A percentile compares a stretch with the other conserved stretches of the same genome.
These are phyloP conservation scores for Apolygus lucorum DNA, from an alignment of 1,140 invertebrate genomes.

Conservation along the genomic window DNA sequence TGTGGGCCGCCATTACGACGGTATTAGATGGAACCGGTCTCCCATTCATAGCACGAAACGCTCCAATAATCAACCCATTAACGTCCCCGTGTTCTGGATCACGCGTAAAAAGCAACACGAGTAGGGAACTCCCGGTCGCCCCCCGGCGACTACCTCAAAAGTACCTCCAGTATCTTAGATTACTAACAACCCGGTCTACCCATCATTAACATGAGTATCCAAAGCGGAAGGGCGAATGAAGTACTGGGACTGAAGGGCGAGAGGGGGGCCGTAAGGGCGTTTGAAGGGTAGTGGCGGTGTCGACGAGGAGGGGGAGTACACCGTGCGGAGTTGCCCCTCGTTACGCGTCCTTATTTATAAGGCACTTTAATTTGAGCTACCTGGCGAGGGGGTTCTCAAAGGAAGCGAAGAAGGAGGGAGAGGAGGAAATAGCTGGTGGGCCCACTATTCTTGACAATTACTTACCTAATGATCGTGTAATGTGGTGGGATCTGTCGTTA, in stretches of 20 bases:
- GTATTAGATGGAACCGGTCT: no score
- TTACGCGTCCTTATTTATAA: background rate
- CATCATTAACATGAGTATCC: background rate
- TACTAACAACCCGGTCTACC: background rate
- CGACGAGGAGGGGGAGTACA: no score
- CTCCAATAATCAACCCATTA: no score
- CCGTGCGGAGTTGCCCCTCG: no score
- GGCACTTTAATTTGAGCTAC: background rate
- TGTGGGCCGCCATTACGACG: no score
- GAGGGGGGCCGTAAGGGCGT: background rate
- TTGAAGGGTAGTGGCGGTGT: background rate
- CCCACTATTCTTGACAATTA: background rate
- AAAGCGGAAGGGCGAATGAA: background rate
- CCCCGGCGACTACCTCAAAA: no score
- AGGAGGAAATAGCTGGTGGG: background rate
- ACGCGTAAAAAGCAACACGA: background rate
- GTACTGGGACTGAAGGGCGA: background rate
- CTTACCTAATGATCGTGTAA: background rate
- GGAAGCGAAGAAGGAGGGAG: background rate
- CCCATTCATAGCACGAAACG: no score
- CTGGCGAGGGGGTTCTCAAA: background rate
- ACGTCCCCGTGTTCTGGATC: background rate
- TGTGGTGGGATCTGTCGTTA: background rate
- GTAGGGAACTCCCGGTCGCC: no score
- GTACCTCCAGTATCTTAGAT: no score